A percentile compares a stretch with the other conserved stretches of the same genome.
Evolutionary conservation across 2,888 invertebrate genomes (phyloP).

Genomic region (Gymnosoma rotundatum): DNA sequence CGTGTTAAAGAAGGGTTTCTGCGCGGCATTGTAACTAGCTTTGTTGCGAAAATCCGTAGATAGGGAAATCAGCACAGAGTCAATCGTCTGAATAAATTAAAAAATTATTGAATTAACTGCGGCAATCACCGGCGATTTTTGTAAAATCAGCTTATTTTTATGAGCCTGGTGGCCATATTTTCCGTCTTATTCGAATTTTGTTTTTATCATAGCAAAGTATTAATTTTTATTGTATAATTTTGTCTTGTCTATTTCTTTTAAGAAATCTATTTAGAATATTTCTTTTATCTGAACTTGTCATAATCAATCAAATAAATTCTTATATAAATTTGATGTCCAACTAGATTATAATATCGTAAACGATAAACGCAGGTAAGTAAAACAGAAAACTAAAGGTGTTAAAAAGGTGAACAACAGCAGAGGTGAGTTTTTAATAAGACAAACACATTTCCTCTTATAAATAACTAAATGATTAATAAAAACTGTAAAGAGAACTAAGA

Average conservation of each 20-base stretch:
- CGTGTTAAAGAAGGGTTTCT: too few species aligned
- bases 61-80: too few species aligned
- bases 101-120: too few species aligned
- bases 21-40: too few species aligned
- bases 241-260: not conserved
- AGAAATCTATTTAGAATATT: slow-evolving; percentile 9
- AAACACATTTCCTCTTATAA: not conserved
- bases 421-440: slow-evolving; percentile 45
- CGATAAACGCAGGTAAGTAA: slow-evolving; percentile 58
- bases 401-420: slow-evolving; percentile 27
- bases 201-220: not conserved
- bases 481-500: slow-evolving; percentile 24
- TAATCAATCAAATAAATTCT: slow-evolving; percentile 24
- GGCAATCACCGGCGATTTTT: too few species aligned
- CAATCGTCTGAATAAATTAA: too few species aligned
- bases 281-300: not conserved
- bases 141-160: too few species aligned
- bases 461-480: slow-evolving; percentile 33
- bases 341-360: slow-evolving; percentile 65
- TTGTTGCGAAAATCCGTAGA: too few species aligned
- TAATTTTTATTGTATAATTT: not conserved
- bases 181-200: not conserved
- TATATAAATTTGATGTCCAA: slow-evolving; percentile 39
- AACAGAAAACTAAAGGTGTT: slow-evolving; percentile 3
- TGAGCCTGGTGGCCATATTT: too few species aligned